phyloP scores from a whole-genome alignment of 2,797 vertebrate species.

The Muraenolepis orangiensis region DNA sequence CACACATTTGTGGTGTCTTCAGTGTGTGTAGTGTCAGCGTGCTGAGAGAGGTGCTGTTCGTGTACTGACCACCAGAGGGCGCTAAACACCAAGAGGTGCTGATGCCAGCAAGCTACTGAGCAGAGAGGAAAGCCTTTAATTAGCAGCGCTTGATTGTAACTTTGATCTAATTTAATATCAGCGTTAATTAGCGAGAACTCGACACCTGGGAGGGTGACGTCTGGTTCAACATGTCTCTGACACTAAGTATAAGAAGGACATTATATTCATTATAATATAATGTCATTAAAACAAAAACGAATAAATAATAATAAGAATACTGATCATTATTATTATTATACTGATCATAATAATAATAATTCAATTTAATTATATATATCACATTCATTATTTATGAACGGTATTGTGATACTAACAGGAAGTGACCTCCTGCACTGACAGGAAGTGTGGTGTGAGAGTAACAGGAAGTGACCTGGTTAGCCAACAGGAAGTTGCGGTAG shows the following conservation, averaged over 20 bases:
- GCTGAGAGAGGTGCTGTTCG: background rate
- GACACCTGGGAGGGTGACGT: background rate
- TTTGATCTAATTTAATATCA: conserved; percentile 70
- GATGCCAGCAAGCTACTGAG: background rate
- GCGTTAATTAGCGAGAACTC: conserved; percentile 63
- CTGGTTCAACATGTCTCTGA: background rate
- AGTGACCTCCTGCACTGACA: background rate
- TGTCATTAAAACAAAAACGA: too few species aligned
- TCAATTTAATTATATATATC: background rate
- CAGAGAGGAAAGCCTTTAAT: conserved; percentile 67
- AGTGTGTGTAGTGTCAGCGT: conserved; percentile 29
- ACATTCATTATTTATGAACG: background rate
- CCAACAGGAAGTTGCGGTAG: conserved; percentile 72
- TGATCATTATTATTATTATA: background rate
- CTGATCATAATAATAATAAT: background rate
- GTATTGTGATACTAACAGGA: background rate
- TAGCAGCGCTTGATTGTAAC: conserved; percentile 72
- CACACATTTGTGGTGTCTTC: background rate
- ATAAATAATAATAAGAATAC: background rate
- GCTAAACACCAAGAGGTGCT: background rate
- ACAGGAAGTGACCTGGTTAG: conserved; percentile 68
- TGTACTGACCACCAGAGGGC: background rate
- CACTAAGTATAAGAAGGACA: background rate
- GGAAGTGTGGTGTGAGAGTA: background rate
- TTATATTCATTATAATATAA: background rate